Conservation (phyloP, 1,140 invertebrate species). For the Potamilus streckersoni region DNA sequence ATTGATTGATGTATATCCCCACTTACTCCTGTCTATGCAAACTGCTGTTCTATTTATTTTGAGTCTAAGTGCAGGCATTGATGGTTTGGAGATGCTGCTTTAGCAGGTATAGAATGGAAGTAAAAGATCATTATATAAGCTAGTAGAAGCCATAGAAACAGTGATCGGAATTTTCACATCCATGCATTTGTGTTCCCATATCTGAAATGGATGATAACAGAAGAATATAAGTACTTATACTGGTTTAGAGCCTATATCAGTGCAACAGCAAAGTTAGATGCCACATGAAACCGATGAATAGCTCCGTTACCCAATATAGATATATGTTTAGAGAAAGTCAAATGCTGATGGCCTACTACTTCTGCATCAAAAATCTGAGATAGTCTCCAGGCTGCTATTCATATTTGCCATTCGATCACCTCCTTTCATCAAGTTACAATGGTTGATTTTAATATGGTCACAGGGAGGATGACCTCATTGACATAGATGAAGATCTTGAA, state of each 20-base stretch:
- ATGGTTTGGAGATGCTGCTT: constrained; percentile 3
- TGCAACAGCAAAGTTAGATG: constrained; percentile 35
- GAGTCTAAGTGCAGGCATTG: constrained; percentile 6
- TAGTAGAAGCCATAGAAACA: constrained; percentile 2
- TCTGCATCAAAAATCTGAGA: too few species aligned
- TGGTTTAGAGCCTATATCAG: constrained; percentile 31
- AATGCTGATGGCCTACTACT: constrained; percentile 16
- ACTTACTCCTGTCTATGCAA: not conserved
- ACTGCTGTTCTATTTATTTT: constrained; percentile 1
- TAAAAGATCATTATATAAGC: constrained; percentile 17
- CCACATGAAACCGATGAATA: constrained; percentile 29
- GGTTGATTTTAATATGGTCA: too few species aligned
- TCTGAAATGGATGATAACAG: too few species aligned
- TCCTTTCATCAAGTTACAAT: too few species aligned
- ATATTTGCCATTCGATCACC: too few species aligned
- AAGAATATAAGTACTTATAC: too few species aligned
- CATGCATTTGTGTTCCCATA: constrained; percentile 25
- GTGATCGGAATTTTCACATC: constrained; percentile 15
- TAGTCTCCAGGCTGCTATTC: too few species aligned
- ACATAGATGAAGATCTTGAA: too few species aligned
- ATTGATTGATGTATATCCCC: not conserved
- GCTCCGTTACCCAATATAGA: constrained; percentile 27
- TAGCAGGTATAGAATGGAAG: constrained; percentile 13
- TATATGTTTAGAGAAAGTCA: constrained; percentile 19
- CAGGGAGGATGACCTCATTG: too few species aligned